phyloP scores from a whole-genome alignment of 2,113 vertebrate genomes.

The Anguilla rostrata region DNA sequence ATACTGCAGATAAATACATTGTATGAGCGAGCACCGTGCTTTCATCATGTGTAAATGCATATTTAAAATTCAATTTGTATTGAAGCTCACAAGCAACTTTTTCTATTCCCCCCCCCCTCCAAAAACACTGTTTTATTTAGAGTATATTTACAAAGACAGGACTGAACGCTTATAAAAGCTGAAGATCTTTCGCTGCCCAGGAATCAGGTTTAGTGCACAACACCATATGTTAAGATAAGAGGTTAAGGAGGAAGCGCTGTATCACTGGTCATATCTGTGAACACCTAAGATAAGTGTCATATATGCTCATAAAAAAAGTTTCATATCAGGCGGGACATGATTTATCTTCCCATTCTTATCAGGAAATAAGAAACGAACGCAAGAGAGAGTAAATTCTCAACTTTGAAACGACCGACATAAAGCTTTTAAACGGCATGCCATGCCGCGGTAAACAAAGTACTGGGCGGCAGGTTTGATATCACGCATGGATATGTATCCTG shows the following conservation, averaged over 20 bases:
- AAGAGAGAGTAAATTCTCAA: background rate
- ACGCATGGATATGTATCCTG: background rate
- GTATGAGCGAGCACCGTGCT: too few relatives aligned
- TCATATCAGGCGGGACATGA: too few relatives aligned
- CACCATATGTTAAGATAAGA: background rate
- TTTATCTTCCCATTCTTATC: too few relatives aligned
- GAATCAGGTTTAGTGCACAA: background rate
- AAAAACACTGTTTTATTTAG: too few relatives aligned
- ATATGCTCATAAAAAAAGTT: too few relatives aligned
- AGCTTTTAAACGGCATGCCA: background rate
- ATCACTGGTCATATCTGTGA: background rate
- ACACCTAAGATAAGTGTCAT: background rate
- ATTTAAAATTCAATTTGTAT: too few relatives aligned
- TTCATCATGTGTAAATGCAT: too few relatives aligned
- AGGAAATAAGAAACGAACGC: background rate
- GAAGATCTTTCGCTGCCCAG: background rate
- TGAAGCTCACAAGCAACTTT: too few relatives aligned
- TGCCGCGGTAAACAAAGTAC: background rate
- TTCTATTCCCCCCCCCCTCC: too few relatives aligned
- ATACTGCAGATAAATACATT: too few relatives aligned
- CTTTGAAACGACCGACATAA: background rate
- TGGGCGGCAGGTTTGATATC: background rate
- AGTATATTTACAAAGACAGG: too few relatives aligned
- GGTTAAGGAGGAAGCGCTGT: background rate
- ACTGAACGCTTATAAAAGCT: too few relatives aligned